Evolutionary conservation across 2,113 vertebrate species (phyloP).

Genomic region (Callithrix jacchus): DNA sequence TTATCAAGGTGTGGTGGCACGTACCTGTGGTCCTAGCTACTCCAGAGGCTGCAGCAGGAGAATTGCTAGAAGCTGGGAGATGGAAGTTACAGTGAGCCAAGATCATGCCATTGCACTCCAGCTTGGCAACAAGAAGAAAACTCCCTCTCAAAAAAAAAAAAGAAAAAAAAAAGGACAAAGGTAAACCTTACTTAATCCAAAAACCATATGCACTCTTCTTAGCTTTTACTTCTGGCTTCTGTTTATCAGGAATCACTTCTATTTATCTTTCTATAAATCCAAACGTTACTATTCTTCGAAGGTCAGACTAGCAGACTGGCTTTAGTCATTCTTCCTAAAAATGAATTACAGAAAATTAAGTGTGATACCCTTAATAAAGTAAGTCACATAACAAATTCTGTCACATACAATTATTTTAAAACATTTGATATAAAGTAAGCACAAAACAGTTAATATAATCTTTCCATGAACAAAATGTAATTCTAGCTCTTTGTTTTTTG

Average conservation of each 20-base stretch:
- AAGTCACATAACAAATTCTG: background rate
- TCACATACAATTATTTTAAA: background rate
- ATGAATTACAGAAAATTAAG: background rate
- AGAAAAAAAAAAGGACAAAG: background rate
- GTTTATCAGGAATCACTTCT: background rate
- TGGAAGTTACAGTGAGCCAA: no score
- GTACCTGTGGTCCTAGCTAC: no score
- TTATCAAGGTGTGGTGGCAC: accelerated
- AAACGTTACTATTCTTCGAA: background rate
- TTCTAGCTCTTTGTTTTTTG: background rate
- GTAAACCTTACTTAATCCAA: background rate
- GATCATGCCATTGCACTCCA: no score
- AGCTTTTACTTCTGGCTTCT: background rate
- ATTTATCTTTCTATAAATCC: background rate
- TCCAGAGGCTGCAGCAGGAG: no score
- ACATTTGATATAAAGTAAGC: background rate
- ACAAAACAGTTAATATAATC: background rate
- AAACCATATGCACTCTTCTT: background rate
- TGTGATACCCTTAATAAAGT: background rate
- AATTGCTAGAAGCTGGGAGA: no score
- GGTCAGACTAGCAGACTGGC: background rate
- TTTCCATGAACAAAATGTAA: background rate
- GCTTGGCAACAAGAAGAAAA: no score
- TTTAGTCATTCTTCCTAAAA: background rate
- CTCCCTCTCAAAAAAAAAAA: no score